Percentiles rank a stretch among this genome's conserved stretches.
Conservation (phyloP, 2,797 vertebrate genomes). For the Decapterus maruadsi region DNA sequence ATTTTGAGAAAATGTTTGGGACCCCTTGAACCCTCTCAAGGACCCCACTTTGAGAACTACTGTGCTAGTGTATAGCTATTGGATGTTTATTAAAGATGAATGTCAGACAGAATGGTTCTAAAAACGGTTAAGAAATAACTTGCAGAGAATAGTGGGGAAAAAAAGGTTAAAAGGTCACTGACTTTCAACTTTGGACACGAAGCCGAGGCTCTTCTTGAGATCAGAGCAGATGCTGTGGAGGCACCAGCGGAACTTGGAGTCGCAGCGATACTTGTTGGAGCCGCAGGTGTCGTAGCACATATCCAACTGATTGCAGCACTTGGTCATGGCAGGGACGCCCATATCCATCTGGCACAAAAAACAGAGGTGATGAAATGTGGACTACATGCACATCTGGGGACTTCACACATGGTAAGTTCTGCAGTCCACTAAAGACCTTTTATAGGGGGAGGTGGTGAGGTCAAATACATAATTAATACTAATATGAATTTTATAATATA, state of each 20-base stretch:
- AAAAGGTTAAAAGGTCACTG: constrained; percentile 49
- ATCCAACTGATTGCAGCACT: constrained; percentile 96
- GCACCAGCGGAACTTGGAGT: constrained; percentile 99
- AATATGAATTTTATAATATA: no score
- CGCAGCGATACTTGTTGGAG: constrained; percentile 98
- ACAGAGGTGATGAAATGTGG: not conserved
- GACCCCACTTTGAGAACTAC: no score
- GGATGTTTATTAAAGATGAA: no score
- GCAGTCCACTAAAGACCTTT: no score
- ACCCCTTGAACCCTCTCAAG: no score
- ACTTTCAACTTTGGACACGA: constrained; percentile 98
- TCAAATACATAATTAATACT: no score
- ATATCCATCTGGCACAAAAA: constrained; percentile 87
- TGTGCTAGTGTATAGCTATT: no score
- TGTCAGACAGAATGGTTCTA: not conserved
- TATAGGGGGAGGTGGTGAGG: no score
- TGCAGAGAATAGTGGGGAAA: not conserved
- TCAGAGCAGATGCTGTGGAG: constrained; percentile 98
- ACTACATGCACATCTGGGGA: no score
- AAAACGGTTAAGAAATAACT: not conserved
- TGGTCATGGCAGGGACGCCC: constrained; percentile 96
- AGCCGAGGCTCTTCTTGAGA: constrained; percentile 97
- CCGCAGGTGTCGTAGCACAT: constrained; percentile 97
- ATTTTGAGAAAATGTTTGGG: no score
- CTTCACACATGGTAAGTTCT: no score